phyloP scores from a whole-genome alignment of 2,888 invertebrate species.

The Caenorhabditis sp. region DNA sequence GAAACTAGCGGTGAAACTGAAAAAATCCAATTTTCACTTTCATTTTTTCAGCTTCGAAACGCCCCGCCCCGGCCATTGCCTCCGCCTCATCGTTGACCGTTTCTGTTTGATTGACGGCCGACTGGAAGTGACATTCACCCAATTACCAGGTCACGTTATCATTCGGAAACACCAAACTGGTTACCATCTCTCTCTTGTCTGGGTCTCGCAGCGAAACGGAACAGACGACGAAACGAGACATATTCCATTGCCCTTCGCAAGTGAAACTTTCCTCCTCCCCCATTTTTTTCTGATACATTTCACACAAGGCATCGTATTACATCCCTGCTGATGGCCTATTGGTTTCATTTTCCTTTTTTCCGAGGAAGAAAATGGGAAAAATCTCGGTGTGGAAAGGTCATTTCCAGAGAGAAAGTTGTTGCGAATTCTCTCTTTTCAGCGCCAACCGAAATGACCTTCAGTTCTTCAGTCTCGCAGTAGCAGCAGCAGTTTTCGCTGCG shows the following conservation, averaged over 20 bases:
- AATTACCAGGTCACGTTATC: conserved; percentile 57
- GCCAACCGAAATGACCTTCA: conserved; percentile 38
- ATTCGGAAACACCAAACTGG: conserved; percentile 46
- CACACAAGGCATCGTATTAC: conserved; percentile 43
- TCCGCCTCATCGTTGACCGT: conserved; percentile 24
- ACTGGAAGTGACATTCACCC: conserved; percentile 54
- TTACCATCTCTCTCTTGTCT: conserved; percentile 11
- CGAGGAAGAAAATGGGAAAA: background rate
- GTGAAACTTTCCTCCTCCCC: conserved; percentile 5
- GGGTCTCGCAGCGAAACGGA: background rate
- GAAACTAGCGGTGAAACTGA: no score
- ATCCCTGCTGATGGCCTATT: conserved; percentile 9
- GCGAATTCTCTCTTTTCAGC: no score
- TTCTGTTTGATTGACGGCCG: conserved; percentile 30
- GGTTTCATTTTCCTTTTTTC: conserved; percentile 6
- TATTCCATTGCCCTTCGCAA: no score
- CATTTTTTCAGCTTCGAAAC: conserved; percentile 13
- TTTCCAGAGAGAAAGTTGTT: background rate
- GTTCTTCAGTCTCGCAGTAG: conserved; percentile 10
- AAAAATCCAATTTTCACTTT: background rate
- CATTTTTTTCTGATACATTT: background rate
- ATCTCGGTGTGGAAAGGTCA: background rate
- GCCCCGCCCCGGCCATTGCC: no score
- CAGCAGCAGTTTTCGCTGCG: conserved; percentile 1
- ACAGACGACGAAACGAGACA: no score